A percentile compares a stretch with the other conserved stretches of the same genome.
Conservation (phyloP, 2,888 invertebrate species). For the Cryptops parisi region DNA sequence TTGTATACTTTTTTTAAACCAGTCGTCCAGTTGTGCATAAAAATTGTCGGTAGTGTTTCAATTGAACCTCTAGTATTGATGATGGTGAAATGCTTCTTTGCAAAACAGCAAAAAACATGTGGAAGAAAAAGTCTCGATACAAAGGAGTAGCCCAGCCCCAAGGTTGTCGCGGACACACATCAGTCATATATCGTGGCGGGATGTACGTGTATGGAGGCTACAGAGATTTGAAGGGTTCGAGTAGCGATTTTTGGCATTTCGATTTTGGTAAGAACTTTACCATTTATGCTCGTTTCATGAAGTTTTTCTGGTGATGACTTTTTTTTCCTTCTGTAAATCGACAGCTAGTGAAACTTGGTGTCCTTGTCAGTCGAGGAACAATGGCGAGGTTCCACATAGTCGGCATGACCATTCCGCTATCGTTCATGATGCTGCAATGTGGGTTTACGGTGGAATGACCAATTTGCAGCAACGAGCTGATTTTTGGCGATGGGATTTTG, state of each 20-base stretch:
- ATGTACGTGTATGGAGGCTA: conserved; percentile 81
- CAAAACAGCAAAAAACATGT: conserved; percentile 35
- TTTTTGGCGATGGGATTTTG: conserved; percentile 64
- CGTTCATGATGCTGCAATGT: conserved; percentile 59
- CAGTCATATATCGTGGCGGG: conserved; percentile 57
- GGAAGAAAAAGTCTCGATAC: conserved; percentile 46
- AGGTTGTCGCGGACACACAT: conserved; percentile 67
- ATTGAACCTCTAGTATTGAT: too few species aligned
- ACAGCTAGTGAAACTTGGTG: conserved; percentile 76
- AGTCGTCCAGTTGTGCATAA: too few species aligned
- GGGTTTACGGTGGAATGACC: conserved; percentile 78
- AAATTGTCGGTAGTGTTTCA: too few species aligned
- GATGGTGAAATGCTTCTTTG: conserved; percentile 4
- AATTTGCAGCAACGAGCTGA: conserved; percentile 62
- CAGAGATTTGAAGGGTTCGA: conserved; percentile 67
- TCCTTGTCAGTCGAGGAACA: conserved; percentile 33
- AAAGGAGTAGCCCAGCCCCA: conserved; percentile 39
- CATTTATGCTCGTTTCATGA: neutral
- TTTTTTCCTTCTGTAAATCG: too few species aligned
- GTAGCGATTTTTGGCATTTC: conserved; percentile 72
- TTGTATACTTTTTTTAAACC: too few species aligned
- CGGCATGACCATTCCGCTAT: conserved; percentile 75
- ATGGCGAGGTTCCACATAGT: conserved; percentile 44
- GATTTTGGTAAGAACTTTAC: conserved; percentile 50
- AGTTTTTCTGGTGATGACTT: neutral